Evolutionary conservation across 2,113 vertebrate species (phyloP), one percentile per base, ranked within the genome.

Genomic region (Gallinago media): DNA sequence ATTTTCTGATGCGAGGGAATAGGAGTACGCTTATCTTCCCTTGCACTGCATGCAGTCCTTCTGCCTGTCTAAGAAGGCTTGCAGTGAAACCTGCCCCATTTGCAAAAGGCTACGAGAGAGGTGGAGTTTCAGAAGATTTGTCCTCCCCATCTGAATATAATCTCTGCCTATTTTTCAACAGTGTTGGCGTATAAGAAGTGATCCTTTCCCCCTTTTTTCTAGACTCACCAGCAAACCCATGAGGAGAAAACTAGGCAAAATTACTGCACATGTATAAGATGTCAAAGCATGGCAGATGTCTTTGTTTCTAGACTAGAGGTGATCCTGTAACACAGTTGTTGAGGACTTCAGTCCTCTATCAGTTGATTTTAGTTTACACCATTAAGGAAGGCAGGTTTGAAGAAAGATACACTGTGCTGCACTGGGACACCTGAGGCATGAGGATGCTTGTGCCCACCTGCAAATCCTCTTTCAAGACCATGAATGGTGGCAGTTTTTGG

Each of bases 261-360:
- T 19, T 50, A 17, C 18, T 78, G 52, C 23, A 26, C 3, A 5
- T 2, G 3, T 9, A 47, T 34, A 62, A 84, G 16, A 67, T 2
- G 2, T 6, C n/a, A 71, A 77, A 71, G 12, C 22, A 56, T 0
- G 29, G 17, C 22, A 70, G 15, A 62, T 0, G 3, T 20, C 31
- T 74, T 49, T 54, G 15, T 56, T 86, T 89, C 34, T 67, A 38
- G 8, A 18, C 38, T 67, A 42, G 15, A 78, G 5, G 47, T 34
- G 16, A 1, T 6, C 3, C 20, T 44, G 8, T 17, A n/a, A n/a
- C 50, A n/a, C 0, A 40, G 15, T 0, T 38, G 12, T 34, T 47
- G 11, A 68, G 6, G 6, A 27, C 15, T 63, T 76, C 29, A 81
- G 22, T 46, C 14, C 54, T 94, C 17, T 23, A 0, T 34, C 8